These are phyloP conservation scores for Ia io DNA, from an alignment of 2,113 vertebrate genomes.

Conservation along the genomic window DNA sequence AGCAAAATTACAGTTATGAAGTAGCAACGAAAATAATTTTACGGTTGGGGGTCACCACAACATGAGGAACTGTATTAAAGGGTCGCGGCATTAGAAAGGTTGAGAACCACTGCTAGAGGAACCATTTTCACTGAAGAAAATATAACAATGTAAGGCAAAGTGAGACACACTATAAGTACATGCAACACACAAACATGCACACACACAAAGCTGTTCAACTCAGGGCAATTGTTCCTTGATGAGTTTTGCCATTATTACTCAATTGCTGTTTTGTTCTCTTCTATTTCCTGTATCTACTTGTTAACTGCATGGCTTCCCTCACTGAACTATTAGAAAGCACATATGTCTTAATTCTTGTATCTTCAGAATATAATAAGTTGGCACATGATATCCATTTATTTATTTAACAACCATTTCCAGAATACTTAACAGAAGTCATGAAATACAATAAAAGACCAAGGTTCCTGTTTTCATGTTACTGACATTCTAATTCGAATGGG, in stretches of 20 bases:
- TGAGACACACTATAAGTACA: not conserved
- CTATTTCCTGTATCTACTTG: not conserved
- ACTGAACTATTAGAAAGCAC: not conserved
- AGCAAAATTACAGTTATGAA: too few relatives aligned
- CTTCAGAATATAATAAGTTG: not conserved
- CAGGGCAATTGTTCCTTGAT: not conserved
- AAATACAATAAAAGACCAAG: not conserved
- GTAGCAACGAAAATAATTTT: too few relatives aligned
- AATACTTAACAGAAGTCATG: not conserved
- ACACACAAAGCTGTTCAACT: not conserved
- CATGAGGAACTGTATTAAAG: too few relatives aligned
- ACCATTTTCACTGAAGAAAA: not conserved
- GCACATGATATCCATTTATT: not conserved
- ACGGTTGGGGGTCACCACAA: too few relatives aligned
- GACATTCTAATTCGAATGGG: not conserved
- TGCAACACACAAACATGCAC: not conserved
- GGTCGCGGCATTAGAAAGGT: too few relatives aligned
- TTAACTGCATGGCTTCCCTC: not conserved
- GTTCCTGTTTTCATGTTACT: not conserved
- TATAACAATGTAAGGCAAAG: not conserved
- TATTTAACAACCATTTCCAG: slow-evolving; percentile 26
- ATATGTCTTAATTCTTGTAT: not conserved
- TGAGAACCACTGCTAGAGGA: not conserved
- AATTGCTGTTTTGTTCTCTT: not conserved
- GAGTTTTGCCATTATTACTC: not conserved